Percentiles rank a stretch among this genome's conserved stretches.
Evolutionary conservation across 37 sponge, comb jelly and placozoan species (phyloP).

Genomic region (Dysidea cf. avara): DNA sequence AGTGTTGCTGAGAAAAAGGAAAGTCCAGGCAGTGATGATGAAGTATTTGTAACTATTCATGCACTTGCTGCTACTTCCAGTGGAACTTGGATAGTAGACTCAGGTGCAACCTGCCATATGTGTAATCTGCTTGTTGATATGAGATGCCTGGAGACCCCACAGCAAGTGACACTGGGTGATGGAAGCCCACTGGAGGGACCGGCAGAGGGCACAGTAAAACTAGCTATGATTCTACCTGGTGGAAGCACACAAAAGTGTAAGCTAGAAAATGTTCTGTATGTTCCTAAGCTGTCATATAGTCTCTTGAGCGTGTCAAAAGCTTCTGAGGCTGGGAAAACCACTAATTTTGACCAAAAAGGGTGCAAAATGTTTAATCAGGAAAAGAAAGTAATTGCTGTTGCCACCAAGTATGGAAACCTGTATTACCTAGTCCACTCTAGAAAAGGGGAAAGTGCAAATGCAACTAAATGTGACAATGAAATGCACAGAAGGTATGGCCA

Average conservation of each 20-base stretch:
- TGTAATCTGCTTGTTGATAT: not conserved
- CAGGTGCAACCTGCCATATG: too few species aligned
- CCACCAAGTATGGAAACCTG: constrained; percentile 46
- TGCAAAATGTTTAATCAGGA: constrained; percentile 20
- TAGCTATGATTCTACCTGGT: constrained; percentile 27
- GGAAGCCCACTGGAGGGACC: constrained; percentile 27
- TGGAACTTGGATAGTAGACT: too few species aligned
- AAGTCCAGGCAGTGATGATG: too few species aligned
- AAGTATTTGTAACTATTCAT: too few species aligned
- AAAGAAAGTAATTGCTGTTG: constrained; percentile 28
- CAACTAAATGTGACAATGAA: too few species aligned
- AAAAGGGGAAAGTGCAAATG: too few species aligned
- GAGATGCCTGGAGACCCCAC: not conserved
- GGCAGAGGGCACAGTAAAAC: not conserved
- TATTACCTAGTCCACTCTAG: too few species aligned
- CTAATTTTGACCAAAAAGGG: constrained; percentile 28
- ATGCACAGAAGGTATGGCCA: too few species aligned
- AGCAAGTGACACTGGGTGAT: constrained; percentile 48
- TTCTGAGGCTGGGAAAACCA: constrained; percentile 20
- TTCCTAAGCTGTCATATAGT: constrained; percentile 33
- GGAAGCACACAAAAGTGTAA: constrained; percentile 10
- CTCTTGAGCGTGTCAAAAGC: constrained; percentile 51
- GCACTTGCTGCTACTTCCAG: too few species aligned
- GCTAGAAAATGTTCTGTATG: constrained; percentile 46
- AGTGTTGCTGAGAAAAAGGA: too few species aligned